phyloP scores from a whole-genome alignment of 2,888 invertebrate species.

The Allolobophora icterica region DNA sequence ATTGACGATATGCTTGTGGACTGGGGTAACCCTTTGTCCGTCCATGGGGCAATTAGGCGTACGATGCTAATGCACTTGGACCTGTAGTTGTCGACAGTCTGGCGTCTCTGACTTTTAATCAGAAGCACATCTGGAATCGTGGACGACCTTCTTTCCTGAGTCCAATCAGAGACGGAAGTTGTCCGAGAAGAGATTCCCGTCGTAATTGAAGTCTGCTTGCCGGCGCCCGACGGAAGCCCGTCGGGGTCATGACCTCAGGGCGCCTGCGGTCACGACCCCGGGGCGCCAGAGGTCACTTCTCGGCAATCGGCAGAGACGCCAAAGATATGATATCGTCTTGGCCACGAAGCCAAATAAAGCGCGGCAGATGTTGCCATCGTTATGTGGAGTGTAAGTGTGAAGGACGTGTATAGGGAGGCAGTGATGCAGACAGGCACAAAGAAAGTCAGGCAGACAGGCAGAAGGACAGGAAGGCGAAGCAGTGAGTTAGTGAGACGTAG shows the following conservation, averaged over 20 bases:
- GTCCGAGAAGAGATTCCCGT: not conserved
- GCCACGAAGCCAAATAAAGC: not conserved
- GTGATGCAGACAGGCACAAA: not conserved
- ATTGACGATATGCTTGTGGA: not conserved
- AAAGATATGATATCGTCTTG: not conserved
- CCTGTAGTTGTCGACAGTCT: not conserved
- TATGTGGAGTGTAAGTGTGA: not conserved
- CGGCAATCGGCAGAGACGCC: not conserved
- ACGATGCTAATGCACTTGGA: not conserved
- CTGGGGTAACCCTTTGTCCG: not conserved
- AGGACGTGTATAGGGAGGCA: not conserved
- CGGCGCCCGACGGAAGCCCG: not conserved
- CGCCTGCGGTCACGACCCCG: not conserved
- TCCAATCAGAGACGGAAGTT: not conserved
- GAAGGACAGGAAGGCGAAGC: not conserved
- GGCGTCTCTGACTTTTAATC: constrained; percentile 11
- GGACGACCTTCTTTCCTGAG: constrained; percentile 10
- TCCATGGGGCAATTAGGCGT: not conserved
- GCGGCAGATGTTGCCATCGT: not conserved
- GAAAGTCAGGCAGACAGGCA: not conserved
- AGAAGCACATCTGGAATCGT: not conserved
- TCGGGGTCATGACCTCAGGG: not conserved
- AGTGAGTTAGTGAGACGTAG: too few relatives aligned
- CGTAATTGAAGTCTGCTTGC: not conserved
- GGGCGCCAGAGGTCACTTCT: not conserved